phyloP scores from a whole-genome alignment of 2,888 invertebrate genomes.

The Cheilosia variabilis region DNA sequence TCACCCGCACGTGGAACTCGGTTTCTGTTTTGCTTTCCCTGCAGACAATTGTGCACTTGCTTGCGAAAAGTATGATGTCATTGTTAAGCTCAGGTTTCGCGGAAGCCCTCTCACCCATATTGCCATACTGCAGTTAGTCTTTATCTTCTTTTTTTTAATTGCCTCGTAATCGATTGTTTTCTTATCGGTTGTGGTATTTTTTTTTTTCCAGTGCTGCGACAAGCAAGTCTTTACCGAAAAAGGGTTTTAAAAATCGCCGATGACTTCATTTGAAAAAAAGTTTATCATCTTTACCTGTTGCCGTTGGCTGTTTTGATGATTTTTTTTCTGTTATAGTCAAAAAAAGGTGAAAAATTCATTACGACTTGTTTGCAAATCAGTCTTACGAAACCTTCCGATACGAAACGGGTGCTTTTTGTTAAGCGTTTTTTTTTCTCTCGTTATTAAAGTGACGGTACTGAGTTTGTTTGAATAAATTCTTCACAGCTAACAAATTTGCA shows the following conservation, averaged over 20 bases:
- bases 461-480: constrained; percentile 8
- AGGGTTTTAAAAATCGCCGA: constrained; percentile 51
- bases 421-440: constrained; percentile 7
- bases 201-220: constrained; percentile 11
- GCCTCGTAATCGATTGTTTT: constrained; percentile 42
- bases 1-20: too few species aligned
- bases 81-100: constrained; percentile 1
- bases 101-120: background rate
- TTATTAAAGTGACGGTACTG: constrained; percentile 31
- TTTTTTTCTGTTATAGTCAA: background rate
- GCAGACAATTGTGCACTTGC: background rate
- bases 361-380: constrained; percentile 53
- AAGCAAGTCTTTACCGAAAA: constrained; percentile 19
- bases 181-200: constrained; percentile 24
- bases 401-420: constrained; percentile 45
- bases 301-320: constrained; percentile 15
- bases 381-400: constrained; percentile 57
- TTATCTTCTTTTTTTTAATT: constrained; percentile 21
- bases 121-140: constrained; percentile 26
- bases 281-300: constrained; percentile 32
- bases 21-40: background rate
- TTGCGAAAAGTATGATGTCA: background rate
- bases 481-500: constrained; percentile 26
- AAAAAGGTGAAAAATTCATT: constrained; percentile 11
- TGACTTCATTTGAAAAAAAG: constrained; percentile 60